Base-by-base conservation (phyloP, 2,797 vertebrate genomes). In the Darevskia mixta region DNA sequence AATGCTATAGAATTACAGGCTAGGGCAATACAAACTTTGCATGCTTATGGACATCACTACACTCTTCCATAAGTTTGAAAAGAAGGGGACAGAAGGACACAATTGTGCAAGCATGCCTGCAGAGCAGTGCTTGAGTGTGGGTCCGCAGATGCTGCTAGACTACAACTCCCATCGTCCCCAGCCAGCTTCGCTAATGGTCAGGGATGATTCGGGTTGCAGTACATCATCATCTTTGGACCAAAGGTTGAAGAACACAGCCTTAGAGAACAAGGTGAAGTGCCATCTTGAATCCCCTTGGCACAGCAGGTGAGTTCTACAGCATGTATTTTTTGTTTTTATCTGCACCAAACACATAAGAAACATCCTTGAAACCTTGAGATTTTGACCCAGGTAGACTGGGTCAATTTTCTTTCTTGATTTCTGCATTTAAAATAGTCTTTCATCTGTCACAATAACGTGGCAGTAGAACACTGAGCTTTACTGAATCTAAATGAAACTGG, bases 401-500 rank as follows among this genome's bases (percentile, higher is more conserved):
- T 45, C 27, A 55, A 89, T 73, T 18, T 88, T 58, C 0, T 79
- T 38, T 83, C 78, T 90, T 87, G 77, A 83, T 92, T 92, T 92
- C 78, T 90, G 86, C 78, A 55, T 71, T 92, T 92, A 87, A 88
- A 89, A 92, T 88, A 90, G 13, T 23, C 83, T 41, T 86, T 82
- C 78, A 89, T 90, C 88, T 93, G 72, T 86, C 86, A 66, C 0
- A 89, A 80, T 87, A 35, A 83, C 89, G 81, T 69, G 85, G 89
- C 73, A 85, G 58, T 76, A 89, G 67, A 90, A 89, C 43, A 61
- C 20, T 58, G 86, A 91, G 86, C 89, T 78, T 78, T 66, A 82
- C 80, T 85, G 90, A 91, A 93, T 66, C 72, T 29, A 88, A 93
- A 89, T 88, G 69, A 94, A 88, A 38, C 43, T 41, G 67, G 61